Evolutionary conservation across 1,140 invertebrate genomes (phyloP).

Genomic region (Drepana arcuata): DNA sequence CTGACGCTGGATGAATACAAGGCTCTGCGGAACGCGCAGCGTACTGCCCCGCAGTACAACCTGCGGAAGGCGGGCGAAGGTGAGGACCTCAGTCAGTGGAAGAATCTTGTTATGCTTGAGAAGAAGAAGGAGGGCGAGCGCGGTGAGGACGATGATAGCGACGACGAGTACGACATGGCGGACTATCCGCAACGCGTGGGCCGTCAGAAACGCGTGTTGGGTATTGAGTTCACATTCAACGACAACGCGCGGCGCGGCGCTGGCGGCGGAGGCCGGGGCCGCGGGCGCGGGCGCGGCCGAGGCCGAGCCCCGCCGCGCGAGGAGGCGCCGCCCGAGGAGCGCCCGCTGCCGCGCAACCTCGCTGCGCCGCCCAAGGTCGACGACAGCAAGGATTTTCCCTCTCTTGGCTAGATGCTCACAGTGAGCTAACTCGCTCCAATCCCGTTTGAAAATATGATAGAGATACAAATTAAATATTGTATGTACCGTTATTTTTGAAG

Average conservation of each 20-base stretch:
- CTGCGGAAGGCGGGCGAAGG: constrained; percentile 93
- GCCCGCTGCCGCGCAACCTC: constrained; percentile 35
- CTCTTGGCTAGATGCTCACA: constrained; percentile 81
- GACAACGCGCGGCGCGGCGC: constrained; percentile 82
- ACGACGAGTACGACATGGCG: constrained; percentile 82
- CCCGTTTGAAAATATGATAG: constrained; percentile 59
- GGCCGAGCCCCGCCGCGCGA: constrained; percentile 36
- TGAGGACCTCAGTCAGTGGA: constrained; percentile 92
- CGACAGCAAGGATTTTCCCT: constrained; percentile 96
- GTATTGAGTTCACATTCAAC: constrained; percentile 92
- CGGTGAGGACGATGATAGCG: constrained; percentile 76
- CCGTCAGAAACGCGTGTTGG: constrained; percentile 87
- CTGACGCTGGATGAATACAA: constrained; percentile 93
- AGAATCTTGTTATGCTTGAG: constrained; percentile 89
- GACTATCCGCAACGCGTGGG: constrained; percentile 91
- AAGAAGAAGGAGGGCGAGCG: constrained; percentile 84
- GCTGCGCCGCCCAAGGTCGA: constrained; percentile 91
- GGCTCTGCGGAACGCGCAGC: constrained; percentile 79
- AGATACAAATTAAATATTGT: constrained; percentile 68
- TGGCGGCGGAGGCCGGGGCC: constrained; percentile 74
- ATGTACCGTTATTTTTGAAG: constrained; percentile 73
- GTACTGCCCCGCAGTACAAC: constrained; percentile 89
- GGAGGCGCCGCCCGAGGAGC: constrained; percentile 41
- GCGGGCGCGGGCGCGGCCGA: constrained; percentile 62
- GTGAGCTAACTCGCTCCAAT: constrained; percentile 50